Evolutionary conservation across 2,888 invertebrate genomes (phyloP).

Genomic region (Perithous albicinctus): DNA sequence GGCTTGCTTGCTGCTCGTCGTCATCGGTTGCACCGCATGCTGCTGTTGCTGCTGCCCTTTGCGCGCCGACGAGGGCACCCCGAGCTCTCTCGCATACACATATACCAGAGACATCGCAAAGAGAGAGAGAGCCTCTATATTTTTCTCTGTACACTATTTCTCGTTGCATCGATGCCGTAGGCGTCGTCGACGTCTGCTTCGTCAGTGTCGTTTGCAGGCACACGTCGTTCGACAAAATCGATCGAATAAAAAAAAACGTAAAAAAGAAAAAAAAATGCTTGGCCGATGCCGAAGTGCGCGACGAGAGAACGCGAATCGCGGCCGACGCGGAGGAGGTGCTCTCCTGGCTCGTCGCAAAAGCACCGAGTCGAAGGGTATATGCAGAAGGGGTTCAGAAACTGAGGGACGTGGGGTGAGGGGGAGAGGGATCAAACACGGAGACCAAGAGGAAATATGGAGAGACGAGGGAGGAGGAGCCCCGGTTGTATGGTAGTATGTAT

Average conservation of each 20-base stretch:
- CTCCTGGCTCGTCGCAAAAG: conserved; percentile 51
- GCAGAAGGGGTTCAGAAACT: conserved; percentile 46
- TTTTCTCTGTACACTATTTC: conserved; percentile 64
- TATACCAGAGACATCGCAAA: conserved; percentile 6
- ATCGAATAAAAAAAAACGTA: conserved; percentile 53
- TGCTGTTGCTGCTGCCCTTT: conserved; percentile 65
- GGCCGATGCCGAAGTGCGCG: conserved; percentile 79
- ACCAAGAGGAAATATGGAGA: conserved; percentile 47
- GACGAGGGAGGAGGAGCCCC: not conserved
- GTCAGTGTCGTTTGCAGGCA: conserved; percentile 58
- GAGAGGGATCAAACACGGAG: conserved; percentile 53
- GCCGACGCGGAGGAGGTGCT: conserved; percentile 59
- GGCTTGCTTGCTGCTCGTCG: conserved; percentile 56
- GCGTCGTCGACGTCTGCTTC: conserved; percentile 52
- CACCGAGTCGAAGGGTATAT: conserved; percentile 67
- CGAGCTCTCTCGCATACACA: conserved; percentile 33
- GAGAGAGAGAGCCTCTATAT: conserved; percentile 55
- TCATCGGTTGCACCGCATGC: conserved; percentile 62
- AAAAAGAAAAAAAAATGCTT: conserved; percentile 72
- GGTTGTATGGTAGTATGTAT: conserved; percentile 4
- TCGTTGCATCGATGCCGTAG: conserved; percentile 64
- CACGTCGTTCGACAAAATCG: conserved; percentile 65
- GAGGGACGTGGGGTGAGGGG: conserved; percentile 11
- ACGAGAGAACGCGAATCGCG: conserved; percentile 78
- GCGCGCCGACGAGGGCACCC: conserved; percentile 63